Base-by-base conservation (phyloP, 1,140 invertebrate genomes). In the Drosophila pseudoobscura region DNA sequence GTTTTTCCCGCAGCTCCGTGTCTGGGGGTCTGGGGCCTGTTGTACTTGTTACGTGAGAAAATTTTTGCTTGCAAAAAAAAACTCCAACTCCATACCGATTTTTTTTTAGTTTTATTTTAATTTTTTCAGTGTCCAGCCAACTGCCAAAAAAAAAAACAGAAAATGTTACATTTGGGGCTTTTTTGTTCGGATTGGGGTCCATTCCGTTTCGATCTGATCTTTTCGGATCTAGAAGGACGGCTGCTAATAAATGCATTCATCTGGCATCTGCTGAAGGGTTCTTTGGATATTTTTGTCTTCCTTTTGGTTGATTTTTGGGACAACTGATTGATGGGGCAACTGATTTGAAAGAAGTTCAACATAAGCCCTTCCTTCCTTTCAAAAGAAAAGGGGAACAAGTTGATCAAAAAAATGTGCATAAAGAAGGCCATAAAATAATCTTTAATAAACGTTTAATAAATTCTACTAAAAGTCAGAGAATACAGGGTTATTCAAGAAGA, bases 41-140 rank as follows among this genome's bases (percentile, higher is more conserved):
- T 80, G 82, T 80, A 85, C 80, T 78, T 85, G 80, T 87, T 85
- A 85, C 80, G 80, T 85, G 80, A 85, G 82, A 85, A 85, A 85
- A 85, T 80, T 87, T 85, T 60, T 80, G 74, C 11, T 5, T 64
- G 56, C 43, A 35, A 73, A 77, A 73, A 77, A 85, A 75, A 52
- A 73, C 62, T 50, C 68, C 71, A 74, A 39, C 35, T 39, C 35
- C 35, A 39, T 13, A 13, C 35, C 4, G 35, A 4, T 39, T 13
- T 77, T 85, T 80, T 58, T 49, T 70, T 52, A 57, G 49, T 56
- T 74, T 43, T 77, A 55, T 73, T 72, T 56, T 55, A 56, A 58
- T 57, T 70, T 45, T 46, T 45, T 52, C 53, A 46, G 56, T 55
- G 55, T 61, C 29, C 53, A 35, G 47, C 44, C 70, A 71, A 72